Evolutionary conservation across 1,140 invertebrate species (phyloP), one percentile per base, ranked within the genome.

Genomic region (Mactra quadrangularis): DNA sequence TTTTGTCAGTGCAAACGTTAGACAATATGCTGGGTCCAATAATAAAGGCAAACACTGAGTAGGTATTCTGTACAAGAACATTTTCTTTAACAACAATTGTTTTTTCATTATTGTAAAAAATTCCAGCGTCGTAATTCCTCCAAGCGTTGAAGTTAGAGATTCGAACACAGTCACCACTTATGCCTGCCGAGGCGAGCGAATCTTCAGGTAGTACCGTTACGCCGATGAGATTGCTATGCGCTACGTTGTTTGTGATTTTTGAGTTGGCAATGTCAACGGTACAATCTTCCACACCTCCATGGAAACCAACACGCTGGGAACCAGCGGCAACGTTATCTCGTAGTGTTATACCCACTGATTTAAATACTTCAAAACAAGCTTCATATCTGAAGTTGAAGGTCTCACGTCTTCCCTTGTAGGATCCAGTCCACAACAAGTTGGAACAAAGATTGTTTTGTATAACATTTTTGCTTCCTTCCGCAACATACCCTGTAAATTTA

Each of bases 251-350:
- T 38, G 29, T 66, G 66, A 86, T 88, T 0, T 52, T 25, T 31
- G 72, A 22, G n/a, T 22, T 38, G 25, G n/a, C 47, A 9, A 53
- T 22, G 7, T 60, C 50, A 15, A 38, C 47, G 38, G 50, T 55
- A 68, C 90, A 90, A 0, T 75, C 15, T 71, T 89, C 85, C n/a
- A 88, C 90, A 29, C 66, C 45, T 11, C 89, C 59, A 45, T 83
- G 82, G 55, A 84, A 89, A 9, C 86, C 88, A 1, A 79, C 52
- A 15, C 91, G 79, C 64, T 93, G 88, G 4, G 86, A 77, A 11
- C 88, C 91, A 41, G 88, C 87, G 25, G 90, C 87, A 15, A 78
- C 79, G 71, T 92, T 92, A 47, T 87, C 64, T 11, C 55, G 47
- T 27, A 93, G 19, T 0, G 85, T 62, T 13, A 90, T 29, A 19